Evolutionary conservation across 1,140 invertebrate species (phyloP).

Genomic region (Panagrolaimus sp.): DNA sequence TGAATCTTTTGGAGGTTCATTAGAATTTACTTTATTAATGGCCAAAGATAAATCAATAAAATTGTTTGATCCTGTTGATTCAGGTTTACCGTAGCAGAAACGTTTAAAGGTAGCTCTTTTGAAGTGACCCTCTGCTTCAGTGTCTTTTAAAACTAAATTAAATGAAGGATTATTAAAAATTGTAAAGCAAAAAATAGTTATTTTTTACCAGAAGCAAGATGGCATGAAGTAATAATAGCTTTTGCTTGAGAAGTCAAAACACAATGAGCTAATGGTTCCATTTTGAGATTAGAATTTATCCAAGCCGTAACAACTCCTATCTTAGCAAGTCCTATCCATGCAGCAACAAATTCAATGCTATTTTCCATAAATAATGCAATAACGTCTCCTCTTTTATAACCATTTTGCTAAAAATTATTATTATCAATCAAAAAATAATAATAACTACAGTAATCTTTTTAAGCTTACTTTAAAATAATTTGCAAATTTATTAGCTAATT

Average conservation of each 20-base stretch:
- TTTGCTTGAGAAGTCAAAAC: conserved; percentile 36
- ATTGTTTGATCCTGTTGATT: neutral
- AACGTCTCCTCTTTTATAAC: conserved; percentile 70
- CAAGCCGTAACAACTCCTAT: conserved; percentile 73
- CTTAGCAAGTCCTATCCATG: conserved; percentile 61
- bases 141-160: conserved; percentile 17
- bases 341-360: conserved; percentile 54
- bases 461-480: conserved; percentile 51
- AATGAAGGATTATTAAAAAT: conserved; percentile 16
- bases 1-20: conserved; percentile 23
- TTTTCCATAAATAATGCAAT: conserved; percentile 79
- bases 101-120: neutral
- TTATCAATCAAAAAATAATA: neutral
- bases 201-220: conserved; percentile 21
- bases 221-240: conserved; percentile 36
- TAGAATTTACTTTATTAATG: neutral
- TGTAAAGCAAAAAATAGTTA: neutral
- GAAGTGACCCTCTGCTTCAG: conserved; percentile 12
- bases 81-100: conserved; percentile 3
- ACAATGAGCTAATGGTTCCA: conserved; percentile 71
- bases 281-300: conserved; percentile 77
- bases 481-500: conserved; percentile 46
- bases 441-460: no score
- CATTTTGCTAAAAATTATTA: conserved; percentile 65
- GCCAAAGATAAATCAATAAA: conserved; percentile 4